phyloP scores from a whole-genome alignment of 2,888 invertebrate species.

The Anagyrus pseudococci region DNA sequence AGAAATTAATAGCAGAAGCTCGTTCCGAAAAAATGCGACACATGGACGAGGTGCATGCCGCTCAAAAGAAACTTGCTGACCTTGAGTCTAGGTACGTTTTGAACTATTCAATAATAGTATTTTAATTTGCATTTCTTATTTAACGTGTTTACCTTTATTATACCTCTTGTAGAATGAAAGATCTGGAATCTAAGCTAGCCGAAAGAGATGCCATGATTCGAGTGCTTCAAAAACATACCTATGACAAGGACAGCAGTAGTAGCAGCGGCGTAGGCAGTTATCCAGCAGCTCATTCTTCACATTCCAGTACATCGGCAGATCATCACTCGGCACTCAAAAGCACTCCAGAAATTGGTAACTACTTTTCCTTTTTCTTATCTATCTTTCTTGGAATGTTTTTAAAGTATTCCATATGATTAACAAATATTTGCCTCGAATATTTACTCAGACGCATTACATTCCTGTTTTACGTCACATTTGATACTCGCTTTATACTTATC shows the following conservation, averaged over 20 bases:
- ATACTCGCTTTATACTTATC: too few relatives aligned
- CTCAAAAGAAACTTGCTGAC: slow-evolving; percentile 85
- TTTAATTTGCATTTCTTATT: background rate
- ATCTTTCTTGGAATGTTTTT: too few relatives aligned
- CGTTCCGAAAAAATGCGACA: slow-evolving; percentile 85
- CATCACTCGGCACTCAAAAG: slow-evolving; percentile 54
- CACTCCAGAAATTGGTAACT: slow-evolving; percentile 57
- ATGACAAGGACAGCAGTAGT: slow-evolving; percentile 71
- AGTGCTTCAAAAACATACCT: slow-evolving; percentile 82
- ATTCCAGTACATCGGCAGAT: slow-evolving; percentile 59
- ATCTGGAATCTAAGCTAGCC: slow-evolving; percentile 85
- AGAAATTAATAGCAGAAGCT: slow-evolving; percentile 84
- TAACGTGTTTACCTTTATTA: background rate
- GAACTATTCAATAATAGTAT: slow-evolving; percentile 4
- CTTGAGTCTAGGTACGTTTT: slow-evolving; percentile 76
- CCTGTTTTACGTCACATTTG: too few relatives aligned
- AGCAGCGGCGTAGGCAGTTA: slow-evolving; percentile 66
- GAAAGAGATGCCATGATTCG: slow-evolving; percentile 91
- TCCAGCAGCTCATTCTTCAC: slow-evolving; percentile 60
- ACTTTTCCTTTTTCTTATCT: slow-evolving; percentile 4
- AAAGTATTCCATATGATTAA: too few relatives aligned
- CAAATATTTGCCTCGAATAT: too few relatives aligned
- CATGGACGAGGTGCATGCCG: slow-evolving; percentile 87
- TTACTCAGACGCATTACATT: too few relatives aligned
- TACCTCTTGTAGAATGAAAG: slow-evolving; percentile 70